A percentile compares a stretch with the other conserved stretches of the same genome.
Conservation (phyloP, 2,797 vertebrate species). For the Hylomyscus alleni region DNA sequence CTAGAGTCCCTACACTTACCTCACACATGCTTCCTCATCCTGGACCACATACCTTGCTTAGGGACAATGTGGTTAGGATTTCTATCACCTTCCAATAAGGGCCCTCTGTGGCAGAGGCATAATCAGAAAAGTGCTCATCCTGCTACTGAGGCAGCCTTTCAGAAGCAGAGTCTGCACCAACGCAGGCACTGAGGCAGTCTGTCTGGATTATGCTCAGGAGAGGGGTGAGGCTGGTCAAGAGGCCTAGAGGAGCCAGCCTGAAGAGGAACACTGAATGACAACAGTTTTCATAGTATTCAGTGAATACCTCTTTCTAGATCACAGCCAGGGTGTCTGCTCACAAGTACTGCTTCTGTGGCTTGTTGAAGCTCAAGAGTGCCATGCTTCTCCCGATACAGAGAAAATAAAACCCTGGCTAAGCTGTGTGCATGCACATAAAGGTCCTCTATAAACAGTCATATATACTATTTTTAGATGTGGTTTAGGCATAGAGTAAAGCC, state of each 20-base stretch:
- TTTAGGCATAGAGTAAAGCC: constrained; percentile 27
- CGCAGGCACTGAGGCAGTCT: not conserved
- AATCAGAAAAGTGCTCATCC: not conserved
- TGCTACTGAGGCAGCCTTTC: not conserved
- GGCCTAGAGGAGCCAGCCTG: not conserved
- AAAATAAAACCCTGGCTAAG: not conserved
- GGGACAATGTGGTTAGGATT: not conserved
- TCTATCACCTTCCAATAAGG: not conserved
- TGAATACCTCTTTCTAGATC: not conserved
- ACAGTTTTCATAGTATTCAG: not conserved
- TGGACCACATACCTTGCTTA: not conserved
- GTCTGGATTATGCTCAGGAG: not conserved
- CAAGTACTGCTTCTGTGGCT: not conserved
- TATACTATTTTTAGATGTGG: not conserved
- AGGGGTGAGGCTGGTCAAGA: not conserved
- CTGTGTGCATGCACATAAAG: not conserved
- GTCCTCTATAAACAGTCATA: not conserved
- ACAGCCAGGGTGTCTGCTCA: not conserved
- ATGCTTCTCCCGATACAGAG: not conserved
- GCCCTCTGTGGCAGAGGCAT: not conserved
- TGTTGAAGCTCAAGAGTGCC: not conserved
- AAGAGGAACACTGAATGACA: not conserved
- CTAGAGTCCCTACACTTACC: not conserved
- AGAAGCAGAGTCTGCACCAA: not conserved
- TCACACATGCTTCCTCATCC: not conserved